phyloP scores from a whole-genome alignment of 2,113 vertebrate species.

The Ageneiosus marmoratus region DNA sequence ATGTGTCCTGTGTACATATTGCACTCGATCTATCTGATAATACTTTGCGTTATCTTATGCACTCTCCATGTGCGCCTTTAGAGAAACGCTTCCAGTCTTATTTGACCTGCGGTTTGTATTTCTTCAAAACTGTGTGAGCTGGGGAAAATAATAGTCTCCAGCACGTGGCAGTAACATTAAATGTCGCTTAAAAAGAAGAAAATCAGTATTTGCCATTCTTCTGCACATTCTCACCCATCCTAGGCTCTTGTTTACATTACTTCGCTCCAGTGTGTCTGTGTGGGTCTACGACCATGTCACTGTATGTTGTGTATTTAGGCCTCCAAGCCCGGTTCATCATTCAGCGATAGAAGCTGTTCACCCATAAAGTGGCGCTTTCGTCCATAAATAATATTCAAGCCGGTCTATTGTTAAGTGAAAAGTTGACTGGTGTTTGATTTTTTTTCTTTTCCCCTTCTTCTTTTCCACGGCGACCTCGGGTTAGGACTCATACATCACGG shows the following conservation, averaged over 20 bases:
- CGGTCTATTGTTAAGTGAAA: slow-evolving; percentile 86
- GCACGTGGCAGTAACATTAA: slow-evolving; percentile 6
- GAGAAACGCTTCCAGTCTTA: neutral
- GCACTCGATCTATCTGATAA: neutral
- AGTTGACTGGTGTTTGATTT: slow-evolving; percentile 87
- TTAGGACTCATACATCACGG: slow-evolving; percentile 95
- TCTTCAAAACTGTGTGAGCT: neutral
- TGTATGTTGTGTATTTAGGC: slow-evolving; percentile 71
- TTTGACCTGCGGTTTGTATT: neutral
- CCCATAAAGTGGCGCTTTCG: slow-evolving; percentile 80
- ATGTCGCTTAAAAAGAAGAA: neutral
- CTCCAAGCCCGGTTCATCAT: slow-evolving; percentile 77
- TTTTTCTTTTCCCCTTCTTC: slow-evolving; percentile 73
- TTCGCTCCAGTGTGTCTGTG: slow-evolving; percentile 55
- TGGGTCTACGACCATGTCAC: slow-evolving; percentile 63
- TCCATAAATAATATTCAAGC: slow-evolving; percentile 88
- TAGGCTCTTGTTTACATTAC: slow-evolving; percentile 60
- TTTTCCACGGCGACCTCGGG: slow-evolving; percentile 83
- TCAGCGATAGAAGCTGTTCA: slow-evolving; percentile 78
- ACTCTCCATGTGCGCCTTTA: neutral
- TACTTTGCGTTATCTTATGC: neutral
- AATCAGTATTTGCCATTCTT: neutral
- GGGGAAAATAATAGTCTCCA: neutral
- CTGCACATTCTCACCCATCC: slow-evolving; percentile 45
- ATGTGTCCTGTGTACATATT: slow-evolving; percentile 16